Percentiles rank a stretch among this genome's conserved stretches.
These are phyloP conservation scores for Drosophila atroscutellata DNA, from an alignment of 2,888 invertebrate species.

Conservation along the genomic window DNA sequence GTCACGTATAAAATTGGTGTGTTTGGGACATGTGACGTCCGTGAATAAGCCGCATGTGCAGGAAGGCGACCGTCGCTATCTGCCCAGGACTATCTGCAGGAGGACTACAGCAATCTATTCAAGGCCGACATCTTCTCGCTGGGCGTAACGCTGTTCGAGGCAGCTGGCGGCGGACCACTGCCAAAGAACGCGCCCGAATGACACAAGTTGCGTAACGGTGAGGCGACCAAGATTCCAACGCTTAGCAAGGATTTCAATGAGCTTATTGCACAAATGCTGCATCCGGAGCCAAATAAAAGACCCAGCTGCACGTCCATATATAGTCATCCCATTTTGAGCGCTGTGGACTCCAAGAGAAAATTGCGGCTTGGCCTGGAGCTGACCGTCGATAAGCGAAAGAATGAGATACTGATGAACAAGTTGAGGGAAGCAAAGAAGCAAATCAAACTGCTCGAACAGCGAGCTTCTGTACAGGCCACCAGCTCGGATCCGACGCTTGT, in stretches of 20 bases:
- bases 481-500: conserved; percentile 69
- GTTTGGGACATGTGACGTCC: conserved; percentile 97
- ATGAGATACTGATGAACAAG: conserved; percentile 90
- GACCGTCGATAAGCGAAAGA: conserved; percentile 92
- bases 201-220: conserved; percentile 92
- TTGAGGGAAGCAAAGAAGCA: conserved; percentile 88
- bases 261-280: conserved; percentile 92
- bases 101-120: conserved; percentile 91
- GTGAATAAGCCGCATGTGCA: conserved; percentile 92
- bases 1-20: conserved; percentile 92
- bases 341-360: conserved; percentile 91
- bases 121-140: conserved; percentile 97
- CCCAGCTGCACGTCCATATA: conserved; percentile 91
- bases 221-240: conserved; percentile 88
- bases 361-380: conserved; percentile 92
- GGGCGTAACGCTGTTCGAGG: conserved; percentile 86
- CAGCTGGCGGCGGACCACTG: conserved; percentile 91
- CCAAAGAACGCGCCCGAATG: conserved; percentile 96
- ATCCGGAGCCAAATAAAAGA: conserved; percentile 90
- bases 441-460: conserved; percentile 82
- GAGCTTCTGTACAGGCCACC: conserved; percentile 59
- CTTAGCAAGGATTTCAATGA: conserved; percentile 90
- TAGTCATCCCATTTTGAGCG: conserved; percentile 89
- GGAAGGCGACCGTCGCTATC: conserved; percentile 96
- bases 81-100: conserved; percentile 94